Conservation (phyloP, 2,113 vertebrate species). For the Zosterops japonicus region DNA sequence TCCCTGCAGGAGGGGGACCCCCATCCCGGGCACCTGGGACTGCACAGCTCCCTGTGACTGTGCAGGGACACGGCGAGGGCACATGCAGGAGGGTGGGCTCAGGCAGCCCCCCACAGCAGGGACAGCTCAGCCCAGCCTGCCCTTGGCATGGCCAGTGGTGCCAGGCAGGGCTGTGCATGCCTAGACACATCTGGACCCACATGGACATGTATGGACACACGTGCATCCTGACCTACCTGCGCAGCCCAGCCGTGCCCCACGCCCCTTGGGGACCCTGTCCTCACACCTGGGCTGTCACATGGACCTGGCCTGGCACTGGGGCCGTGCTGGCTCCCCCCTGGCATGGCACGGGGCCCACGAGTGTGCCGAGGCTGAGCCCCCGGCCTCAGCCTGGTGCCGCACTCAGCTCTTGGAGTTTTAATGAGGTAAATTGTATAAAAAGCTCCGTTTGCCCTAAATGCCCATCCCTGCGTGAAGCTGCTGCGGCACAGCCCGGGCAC, state of each 20-base stretch:
- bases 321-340: not conserved
- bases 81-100: fast-evolving
- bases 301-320: not conserved
- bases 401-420: conserved; percentile 46
- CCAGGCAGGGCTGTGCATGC: not conserved
- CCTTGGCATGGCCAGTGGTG: not conserved
- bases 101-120: fast-evolving
- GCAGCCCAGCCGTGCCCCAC: fast-evolving
- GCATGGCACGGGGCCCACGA: not conserved
- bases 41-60: fast-evolving
- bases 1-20: not conserved
- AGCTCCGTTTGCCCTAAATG: conserved; percentile 63
- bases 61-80: fast-evolving
- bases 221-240: too few species aligned
- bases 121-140: not conserved
- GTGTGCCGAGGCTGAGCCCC: not conserved
- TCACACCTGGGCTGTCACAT: fast-evolving
- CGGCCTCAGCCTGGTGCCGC: not conserved
- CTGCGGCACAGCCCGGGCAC: not conserved
- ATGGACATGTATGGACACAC: not conserved
- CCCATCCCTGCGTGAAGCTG: conserved; percentile 49
- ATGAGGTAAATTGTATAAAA: conserved; percentile 60
- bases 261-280: not conserved
- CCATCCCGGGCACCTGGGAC: fast-evolving
- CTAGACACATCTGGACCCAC: fast-evolving